Evolutionary conservation across 2,888 invertebrate genomes (phyloP).

Genomic region (Hirtodrosophila duncani): DNA sequence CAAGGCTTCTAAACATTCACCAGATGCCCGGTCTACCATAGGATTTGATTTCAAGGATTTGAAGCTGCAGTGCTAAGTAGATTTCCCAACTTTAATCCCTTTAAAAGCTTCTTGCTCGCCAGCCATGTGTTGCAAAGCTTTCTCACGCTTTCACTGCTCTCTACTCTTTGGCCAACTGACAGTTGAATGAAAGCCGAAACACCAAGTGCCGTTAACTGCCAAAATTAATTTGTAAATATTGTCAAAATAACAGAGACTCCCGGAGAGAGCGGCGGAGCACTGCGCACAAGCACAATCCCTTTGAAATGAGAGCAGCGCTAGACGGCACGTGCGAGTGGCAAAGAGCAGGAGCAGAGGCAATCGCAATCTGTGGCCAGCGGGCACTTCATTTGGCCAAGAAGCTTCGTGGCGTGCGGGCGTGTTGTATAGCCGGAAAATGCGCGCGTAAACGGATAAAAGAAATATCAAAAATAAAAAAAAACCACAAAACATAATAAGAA

Average conservation of each 20-base stretch:
- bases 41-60: too few relatives aligned
- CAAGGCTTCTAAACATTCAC: too few relatives aligned
- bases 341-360: slow-evolving; percentile 30
- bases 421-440: slow-evolving; percentile 61
- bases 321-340: slow-evolving; percentile 12
- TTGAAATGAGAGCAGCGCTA: slow-evolving; percentile 14
- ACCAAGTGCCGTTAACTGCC: slow-evolving; percentile 40
- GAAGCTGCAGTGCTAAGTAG: too few relatives aligned
- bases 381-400: slow-evolving; percentile 76
- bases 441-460: slow-evolving; percentile 60
- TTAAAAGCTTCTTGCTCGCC: slow-evolving; percentile 1
- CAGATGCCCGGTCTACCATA: too few relatives aligned
- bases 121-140: slow-evolving; percentile 37
- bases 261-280: slow-evolving; percentile 8
- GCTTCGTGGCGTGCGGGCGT: slow-evolving; percentile 76
- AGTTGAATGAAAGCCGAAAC: slow-evolving; percentile 54
- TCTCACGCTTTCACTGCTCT: too few relatives aligned
- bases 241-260: slow-evolving; percentile 8
- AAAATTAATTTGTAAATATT: slow-evolving; percentile 70
- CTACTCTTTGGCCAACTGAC: slow-evolving; percentile 36
- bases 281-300: slow-evolving; percentile 31
- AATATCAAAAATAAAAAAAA: slow-evolving; percentile 3
- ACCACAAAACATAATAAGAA: slow-evolving; percentile 23
- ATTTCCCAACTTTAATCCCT: neutral
- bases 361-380: slow-evolving; percentile 69